These are phyloP conservation scores for Ophiodon elongatus DNA, from an alignment of 2,113 vertebrate species.

Conservation along the genomic window DNA sequence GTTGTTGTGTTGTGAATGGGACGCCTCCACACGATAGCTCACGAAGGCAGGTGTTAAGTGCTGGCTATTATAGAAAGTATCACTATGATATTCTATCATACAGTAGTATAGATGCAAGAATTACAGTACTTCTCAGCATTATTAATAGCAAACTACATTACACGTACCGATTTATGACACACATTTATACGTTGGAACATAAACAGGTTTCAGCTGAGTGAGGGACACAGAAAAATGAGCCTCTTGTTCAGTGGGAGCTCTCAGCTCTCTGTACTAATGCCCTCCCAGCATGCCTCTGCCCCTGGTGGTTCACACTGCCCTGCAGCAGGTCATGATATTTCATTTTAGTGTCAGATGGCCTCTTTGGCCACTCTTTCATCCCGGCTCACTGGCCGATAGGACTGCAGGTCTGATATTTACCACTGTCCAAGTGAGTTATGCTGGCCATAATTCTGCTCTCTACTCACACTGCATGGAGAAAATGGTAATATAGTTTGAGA, in stretches of 20 bases:
- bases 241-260: slow-evolving; percentile 30
- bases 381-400: slow-evolving; percentile 52
- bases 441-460: slow-evolving; percentile 26
- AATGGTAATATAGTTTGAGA: slow-evolving; percentile 23
- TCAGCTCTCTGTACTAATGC: slow-evolving; percentile 70
- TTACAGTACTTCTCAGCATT: background rate
- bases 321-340: slow-evolving; percentile 70
- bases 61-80: slow-evolving; percentile 25
- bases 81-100: background rate
- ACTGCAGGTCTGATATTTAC: slow-evolving; percentile 73
- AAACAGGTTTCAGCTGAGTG: slow-evolving; percentile 22
- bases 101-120: slow-evolving; percentile 13
- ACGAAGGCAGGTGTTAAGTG: slow-evolving; percentile 47
- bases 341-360: slow-evolving; percentile 65
- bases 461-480: slow-evolving; percentile 22
- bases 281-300: slow-evolving; percentile 66
- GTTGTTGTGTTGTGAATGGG: slow-evolving; percentile 39
- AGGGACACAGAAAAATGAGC: slow-evolving; percentile 35
- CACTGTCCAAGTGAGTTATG: slow-evolving; percentile 64
- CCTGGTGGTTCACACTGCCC: slow-evolving; percentile 52
- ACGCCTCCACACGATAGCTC: slow-evolving; percentile 20
- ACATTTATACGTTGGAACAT: background rate
- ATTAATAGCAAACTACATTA: background rate
- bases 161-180: background rate
- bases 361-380: slow-evolving; percentile 67